A percentile compares a stretch with the other conserved stretches of the same genome.
Conservation (phyloP, 2,113 vertebrate species). For the Myanophis thanlyinensis region DNA sequence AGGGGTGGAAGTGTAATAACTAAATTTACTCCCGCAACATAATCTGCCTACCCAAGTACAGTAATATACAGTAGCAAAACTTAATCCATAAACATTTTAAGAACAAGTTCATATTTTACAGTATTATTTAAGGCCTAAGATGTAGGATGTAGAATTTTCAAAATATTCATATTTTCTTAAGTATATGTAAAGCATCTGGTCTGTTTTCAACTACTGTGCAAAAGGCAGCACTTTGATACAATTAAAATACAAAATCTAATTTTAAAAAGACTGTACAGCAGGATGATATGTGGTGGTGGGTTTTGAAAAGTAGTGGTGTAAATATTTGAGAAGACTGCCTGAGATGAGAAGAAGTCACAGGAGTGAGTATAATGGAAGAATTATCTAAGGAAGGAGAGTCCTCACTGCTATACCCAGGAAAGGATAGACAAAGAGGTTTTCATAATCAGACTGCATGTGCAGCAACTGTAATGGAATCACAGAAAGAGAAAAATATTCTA, state of each 20-base stretch:
- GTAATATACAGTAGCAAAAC: neutral
- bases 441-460: constrained; percentile 80
- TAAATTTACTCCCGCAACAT: neutral
- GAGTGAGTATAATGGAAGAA: constrained; percentile 87
- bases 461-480: constrained; percentile 80
- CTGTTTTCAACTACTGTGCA: constrained; percentile 54
- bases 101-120: neutral
- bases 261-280: constrained; percentile 22
- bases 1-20: too few species aligned
- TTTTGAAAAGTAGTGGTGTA: constrained; percentile 84
- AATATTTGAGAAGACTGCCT: constrained; percentile 81
- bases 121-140: neutral
- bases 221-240: constrained; percentile 51
- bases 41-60: neutral
- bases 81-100: neutral
- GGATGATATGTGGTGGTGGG: constrained; percentile 84
- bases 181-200: constrained; percentile 1
- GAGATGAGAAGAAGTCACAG: constrained; percentile 86
- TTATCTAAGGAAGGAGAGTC: constrained; percentile 87
- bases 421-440: constrained; percentile 81
- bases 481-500: constrained; percentile 69
- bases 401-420: constrained; percentile 76
- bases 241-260: constrained; percentile 38
- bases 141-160: neutral
- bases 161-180: neutral